phyloP scores from a whole-genome alignment of 2,113 vertebrate genomes.

The Collichthys lucidus region DNA sequence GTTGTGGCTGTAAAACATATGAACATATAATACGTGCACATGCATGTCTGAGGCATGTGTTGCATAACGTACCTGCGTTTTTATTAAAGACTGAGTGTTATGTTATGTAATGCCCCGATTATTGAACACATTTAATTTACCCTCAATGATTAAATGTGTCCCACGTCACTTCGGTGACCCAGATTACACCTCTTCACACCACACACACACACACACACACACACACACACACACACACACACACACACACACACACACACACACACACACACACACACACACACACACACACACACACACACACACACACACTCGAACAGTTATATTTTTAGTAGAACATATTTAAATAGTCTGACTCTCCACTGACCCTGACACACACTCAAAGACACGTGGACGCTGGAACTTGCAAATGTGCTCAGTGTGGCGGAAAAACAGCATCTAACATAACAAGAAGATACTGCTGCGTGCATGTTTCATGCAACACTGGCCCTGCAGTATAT shows the following conservation, averaged over 20 bases:
- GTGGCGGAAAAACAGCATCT: conserved; percentile 32
- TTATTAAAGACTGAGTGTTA: conserved; percentile 50
- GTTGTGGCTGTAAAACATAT: conserved; percentile 26
- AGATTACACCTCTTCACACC: conserved; percentile 51
- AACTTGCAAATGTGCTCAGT: conserved; percentile 41
- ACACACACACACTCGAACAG: conserved; percentile 11
- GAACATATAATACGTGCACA: background rate
- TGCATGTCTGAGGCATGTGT: conserved; percentile 13
- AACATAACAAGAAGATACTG: background rate
- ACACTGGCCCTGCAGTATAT: background rate
- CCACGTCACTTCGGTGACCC: conserved; percentile 62
- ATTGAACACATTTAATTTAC: conserved; percentile 70
- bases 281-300: conserved; percentile 18
- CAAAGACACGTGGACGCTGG: conserved; percentile 40
- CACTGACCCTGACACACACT: conserved; percentile 46
- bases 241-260: conserved; percentile 13
- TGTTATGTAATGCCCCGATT: conserved; percentile 67
- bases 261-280: conserved; percentile 16
- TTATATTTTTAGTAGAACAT: conserved; percentile 70
- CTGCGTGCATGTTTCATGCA: conserved; percentile 3
- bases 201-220: conserved; percentile 20
- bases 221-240: conserved; percentile 17
- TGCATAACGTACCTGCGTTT: conserved; percentile 64
- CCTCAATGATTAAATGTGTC: conserved; percentile 73
- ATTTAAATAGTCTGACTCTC: conserved; percentile 57